A percentile compares a stretch with the other conserved stretches of the same genome.
phyloP scores from a whole-genome alignment of 2,888 invertebrate species.

The Sminthurides aquaticus region DNA sequence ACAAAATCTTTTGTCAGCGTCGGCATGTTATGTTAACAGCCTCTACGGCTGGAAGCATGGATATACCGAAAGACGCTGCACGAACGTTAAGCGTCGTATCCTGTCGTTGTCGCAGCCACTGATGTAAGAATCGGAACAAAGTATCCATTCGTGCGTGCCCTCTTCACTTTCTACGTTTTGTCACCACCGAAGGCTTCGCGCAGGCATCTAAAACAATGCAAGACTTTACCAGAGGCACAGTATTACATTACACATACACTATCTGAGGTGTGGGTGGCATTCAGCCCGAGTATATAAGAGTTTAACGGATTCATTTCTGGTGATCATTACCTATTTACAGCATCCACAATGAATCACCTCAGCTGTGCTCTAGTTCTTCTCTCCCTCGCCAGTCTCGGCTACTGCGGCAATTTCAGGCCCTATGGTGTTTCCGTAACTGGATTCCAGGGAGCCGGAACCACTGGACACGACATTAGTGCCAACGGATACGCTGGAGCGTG shows the following conservation, averaged over 20 bases:
- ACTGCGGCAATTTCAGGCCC: constrained; percentile 12
- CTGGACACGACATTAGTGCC: constrained; percentile 35
- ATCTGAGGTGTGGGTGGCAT: too few relatives aligned
- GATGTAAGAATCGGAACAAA: background rate
- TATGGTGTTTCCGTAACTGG: constrained; percentile 27
- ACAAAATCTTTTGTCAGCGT: too few relatives aligned
- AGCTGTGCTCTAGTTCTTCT: constrained; percentile 44
- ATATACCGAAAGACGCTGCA: too few relatives aligned
- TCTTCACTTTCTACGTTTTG: background rate
- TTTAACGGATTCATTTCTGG: too few relatives aligned
- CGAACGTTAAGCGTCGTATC: too few relatives aligned
- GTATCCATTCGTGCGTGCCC: background rate
- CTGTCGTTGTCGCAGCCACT: background rate
- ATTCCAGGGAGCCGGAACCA: constrained; percentile 24
- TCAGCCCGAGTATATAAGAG: too few relatives aligned
- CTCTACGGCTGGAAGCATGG: too few relatives aligned
- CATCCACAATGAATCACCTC: too few relatives aligned
- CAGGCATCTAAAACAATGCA: background rate
- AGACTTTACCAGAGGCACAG: background rate
- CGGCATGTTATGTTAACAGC: too few relatives aligned
- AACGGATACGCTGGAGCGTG: constrained; percentile 41
- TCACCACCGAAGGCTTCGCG: background rate
- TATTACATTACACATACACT: too few relatives aligned
- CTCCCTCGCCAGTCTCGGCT: constrained; percentile 41
- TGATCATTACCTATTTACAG: too few relatives aligned